Conservation (phyloP, 2,888 invertebrate species). For the Lumbricus terrestris region DNA sequence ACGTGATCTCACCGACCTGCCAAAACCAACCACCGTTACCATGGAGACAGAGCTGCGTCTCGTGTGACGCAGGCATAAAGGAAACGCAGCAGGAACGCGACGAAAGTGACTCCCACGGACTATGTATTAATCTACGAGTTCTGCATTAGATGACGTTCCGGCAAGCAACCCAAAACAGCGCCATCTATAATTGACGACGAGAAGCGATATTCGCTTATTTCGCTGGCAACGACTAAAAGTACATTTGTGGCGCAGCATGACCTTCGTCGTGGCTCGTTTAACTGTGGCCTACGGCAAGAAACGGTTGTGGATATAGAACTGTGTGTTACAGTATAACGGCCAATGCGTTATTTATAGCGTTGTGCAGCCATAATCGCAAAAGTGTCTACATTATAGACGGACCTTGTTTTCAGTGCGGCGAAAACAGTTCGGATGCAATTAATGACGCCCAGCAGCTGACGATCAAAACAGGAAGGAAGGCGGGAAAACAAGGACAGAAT, state of each 20-base stretch:
- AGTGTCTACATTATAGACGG: too few relatives aligned
- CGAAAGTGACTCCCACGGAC: neutral
- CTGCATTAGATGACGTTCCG: neutral
- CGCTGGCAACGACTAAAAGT: neutral
- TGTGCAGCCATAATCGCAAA: too few relatives aligned
- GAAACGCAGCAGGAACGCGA: neutral
- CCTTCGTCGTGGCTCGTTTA: neutral
- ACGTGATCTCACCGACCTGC: too few relatives aligned
- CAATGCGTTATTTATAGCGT: neutral
- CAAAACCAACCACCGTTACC: too few relatives aligned
- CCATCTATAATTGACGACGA: neutral
- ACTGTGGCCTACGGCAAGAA: neutral
- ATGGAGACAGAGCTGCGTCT: neutral
- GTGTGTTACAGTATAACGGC: neutral
- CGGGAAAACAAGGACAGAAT: neutral
- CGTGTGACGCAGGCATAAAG: neutral
- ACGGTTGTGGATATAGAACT: neutral
- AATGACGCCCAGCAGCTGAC: neutral
- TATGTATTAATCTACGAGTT: neutral
- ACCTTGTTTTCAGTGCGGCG: neutral
- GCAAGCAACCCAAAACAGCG: neutral
- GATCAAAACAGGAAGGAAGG: neutral
- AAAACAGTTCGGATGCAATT: neutral
- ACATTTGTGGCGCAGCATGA: neutral
- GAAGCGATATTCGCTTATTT: neutral